Base-by-base conservation (phyloP, 2,888 invertebrate species). In the Syrphus vitripennis region DNA sequence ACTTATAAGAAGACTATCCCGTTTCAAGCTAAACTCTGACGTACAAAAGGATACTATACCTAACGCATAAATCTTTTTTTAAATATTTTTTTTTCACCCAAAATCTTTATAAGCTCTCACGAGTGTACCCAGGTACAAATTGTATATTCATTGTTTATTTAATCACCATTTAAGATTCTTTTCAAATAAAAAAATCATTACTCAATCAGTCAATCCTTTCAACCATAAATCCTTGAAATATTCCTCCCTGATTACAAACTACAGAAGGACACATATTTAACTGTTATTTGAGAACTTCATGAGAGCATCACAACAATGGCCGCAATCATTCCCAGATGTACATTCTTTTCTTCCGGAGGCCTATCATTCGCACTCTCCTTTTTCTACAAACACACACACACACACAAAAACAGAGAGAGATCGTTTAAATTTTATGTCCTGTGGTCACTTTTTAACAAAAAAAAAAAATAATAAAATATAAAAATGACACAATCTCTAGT, bases 351-450 rank as follows among this genome's bases (percentile, higher is more conserved):
- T n/a, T n/a, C n/a, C 7, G 16, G 59, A 29, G 12, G 63, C 50
- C 45, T 65, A 72, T 72, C 72, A 67, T 45, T 71, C 34, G 26
- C 76, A 67, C 50, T 67, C 65, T 65, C 45, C 29, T 14, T 65
- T 34, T 45, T 63, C 26, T 40, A 26, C 40, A 37, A 1, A 19
- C 42, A 10, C 61, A 67, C 34, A 45, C 21, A n/a, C 26, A 40
- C 0, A 40, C 0, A 45, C 6, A 45, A 16, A 40, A 10, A 61
- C 1, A 63, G 4, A 53, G 34, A 57, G 7, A 55, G 76, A 76
- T 81, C 76, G 67, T 67, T 84, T 84, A 55, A 81, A 77, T 59
- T 81, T 77, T 77, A 80, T 76, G 72, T 53, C 81, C 84, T 77
- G 45, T 77, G 84, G 84, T 84, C 81, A 84, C 67, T 76, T 84